phyloP scores from a whole-genome alignment of 2,888 invertebrate species.

The Gastrophysa polygoni region DNA sequence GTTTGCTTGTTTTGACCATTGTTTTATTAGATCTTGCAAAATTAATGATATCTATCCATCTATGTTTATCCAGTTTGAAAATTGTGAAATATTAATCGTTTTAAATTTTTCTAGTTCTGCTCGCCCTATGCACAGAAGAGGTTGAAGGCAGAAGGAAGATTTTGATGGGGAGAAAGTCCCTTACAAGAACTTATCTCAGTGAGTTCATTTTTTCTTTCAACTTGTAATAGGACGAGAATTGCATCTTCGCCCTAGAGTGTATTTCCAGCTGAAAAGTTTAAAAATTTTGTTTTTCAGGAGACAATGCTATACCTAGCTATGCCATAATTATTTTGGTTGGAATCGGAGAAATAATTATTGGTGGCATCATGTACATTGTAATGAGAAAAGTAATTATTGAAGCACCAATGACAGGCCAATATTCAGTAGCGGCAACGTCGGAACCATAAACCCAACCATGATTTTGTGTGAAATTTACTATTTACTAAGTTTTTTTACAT shows the following conservation, averaged over 20 bases:
- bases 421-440: slow-evolving; percentile 39
- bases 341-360: slow-evolving; percentile 71
- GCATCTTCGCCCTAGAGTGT: too few relatives aligned
- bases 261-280: background rate
- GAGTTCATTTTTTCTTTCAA: slow-evolving; percentile 56
- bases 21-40: too few relatives aligned
- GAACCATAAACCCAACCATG: slow-evolving; percentile 32
- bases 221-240: background rate
- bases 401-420: slow-evolving; percentile 57
- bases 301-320: slow-evolving; percentile 78
- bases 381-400: slow-evolving; percentile 73
- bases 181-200: slow-evolving; percentile 80
- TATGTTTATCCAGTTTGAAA: background rate
- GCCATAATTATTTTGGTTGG: slow-evolving; percentile 73
- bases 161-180: slow-evolving; percentile 76
- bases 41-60: too few relatives aligned
- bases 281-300: slow-evolving; percentile 59
- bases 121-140: slow-evolving; percentile 69
- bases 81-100: background rate
- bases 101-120: slow-evolving; percentile 63
- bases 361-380: slow-evolving; percentile 70
- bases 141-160: slow-evolving; percentile 80
- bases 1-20: too few relatives aligned
- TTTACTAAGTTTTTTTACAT: too few relatives aligned
- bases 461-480: background rate